A percentile compares a stretch with the other conserved stretches of the same genome.
Evolutionary conservation across 2,888 invertebrate genomes (phyloP).

Genomic region (Opisthograptis luteolata): DNA sequence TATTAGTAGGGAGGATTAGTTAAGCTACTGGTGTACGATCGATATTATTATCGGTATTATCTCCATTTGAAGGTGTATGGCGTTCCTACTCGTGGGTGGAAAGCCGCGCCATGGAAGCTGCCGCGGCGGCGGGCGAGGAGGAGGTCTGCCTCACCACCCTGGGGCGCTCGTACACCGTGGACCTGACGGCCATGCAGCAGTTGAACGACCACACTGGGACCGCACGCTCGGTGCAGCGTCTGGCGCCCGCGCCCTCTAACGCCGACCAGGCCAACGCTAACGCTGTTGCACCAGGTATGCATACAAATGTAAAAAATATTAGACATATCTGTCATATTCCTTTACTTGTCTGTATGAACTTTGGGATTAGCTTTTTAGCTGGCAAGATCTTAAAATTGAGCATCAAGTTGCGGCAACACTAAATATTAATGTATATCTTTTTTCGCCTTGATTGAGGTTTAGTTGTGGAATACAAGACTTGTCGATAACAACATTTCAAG

Average conservation of each 20-base stretch:
- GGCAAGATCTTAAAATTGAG: no score
- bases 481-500: no score
- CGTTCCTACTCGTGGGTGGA: conserved; percentile 97
- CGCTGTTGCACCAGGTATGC: conserved; percentile 47
- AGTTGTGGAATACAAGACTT: no score
- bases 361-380: no score
- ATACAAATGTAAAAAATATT: no score
- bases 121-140: conserved; percentile 96
- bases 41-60: not conserved
- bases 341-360: no score
- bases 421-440: no score
- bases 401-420: no score
- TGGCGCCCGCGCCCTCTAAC: conserved; percentile 78
- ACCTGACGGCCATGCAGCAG: conserved; percentile 98
- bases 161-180: conserved; percentile 97
- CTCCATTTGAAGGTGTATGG: conserved; percentile 87
- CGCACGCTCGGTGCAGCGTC: conserved; percentile 94
- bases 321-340: no score
- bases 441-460: no score
- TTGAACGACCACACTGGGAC: conserved; percentile 99
- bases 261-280: conserved; percentile 44
- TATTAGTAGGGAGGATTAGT: no score
- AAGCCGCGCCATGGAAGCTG: conserved; percentile 97
- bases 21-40: not conserved
- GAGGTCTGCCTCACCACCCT: conserved; percentile 96